Evolutionary conservation across 2,113 vertebrate species (phyloP).

Genomic region (Rhadina sibilatrix): DNA sequence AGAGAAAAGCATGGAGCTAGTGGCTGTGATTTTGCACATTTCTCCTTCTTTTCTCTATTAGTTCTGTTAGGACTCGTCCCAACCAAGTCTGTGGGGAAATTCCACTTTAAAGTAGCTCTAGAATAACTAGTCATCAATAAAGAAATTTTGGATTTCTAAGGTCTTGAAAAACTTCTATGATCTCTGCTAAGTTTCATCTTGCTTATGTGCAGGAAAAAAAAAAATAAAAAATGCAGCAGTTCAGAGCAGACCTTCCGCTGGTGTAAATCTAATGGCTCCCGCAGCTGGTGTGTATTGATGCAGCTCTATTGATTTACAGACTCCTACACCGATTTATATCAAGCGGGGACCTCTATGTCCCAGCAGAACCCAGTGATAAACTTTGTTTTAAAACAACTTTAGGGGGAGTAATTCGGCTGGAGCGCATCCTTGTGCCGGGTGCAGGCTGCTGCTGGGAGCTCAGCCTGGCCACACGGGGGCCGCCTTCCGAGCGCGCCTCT

Average conservation of each 20-base stretch:
- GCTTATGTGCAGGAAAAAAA: background rate
- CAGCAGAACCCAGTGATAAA: background rate
- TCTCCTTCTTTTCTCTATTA: background rate
- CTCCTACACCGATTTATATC: background rate
- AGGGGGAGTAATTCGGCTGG: background rate
- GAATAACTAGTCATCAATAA: background rate
- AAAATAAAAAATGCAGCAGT: background rate
- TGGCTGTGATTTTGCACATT: background rate
- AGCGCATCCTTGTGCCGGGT: too few species aligned
- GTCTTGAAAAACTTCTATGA: background rate
- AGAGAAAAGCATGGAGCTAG: background rate
- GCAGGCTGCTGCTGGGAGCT: background rate
- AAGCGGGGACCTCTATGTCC: background rate
- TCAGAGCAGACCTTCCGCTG: background rate
- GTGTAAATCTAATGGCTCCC: slow-evolving; percentile 13
- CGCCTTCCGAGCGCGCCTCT: background rate
- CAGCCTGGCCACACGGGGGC: slow-evolving; percentile 44
- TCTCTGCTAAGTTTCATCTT: background rate
- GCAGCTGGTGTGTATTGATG: slow-evolving; percentile 8
- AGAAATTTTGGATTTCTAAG: background rate
- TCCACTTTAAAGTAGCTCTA: background rate
- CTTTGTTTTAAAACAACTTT: background rate
- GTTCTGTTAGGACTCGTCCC: background rate
- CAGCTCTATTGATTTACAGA: slow-evolving; percentile 15
- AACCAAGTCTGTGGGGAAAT: background rate